Evolutionary conservation across 1,140 invertebrate genomes (phyloP).

Genomic region (Paramacrobiotus metropolitanus): DNA sequence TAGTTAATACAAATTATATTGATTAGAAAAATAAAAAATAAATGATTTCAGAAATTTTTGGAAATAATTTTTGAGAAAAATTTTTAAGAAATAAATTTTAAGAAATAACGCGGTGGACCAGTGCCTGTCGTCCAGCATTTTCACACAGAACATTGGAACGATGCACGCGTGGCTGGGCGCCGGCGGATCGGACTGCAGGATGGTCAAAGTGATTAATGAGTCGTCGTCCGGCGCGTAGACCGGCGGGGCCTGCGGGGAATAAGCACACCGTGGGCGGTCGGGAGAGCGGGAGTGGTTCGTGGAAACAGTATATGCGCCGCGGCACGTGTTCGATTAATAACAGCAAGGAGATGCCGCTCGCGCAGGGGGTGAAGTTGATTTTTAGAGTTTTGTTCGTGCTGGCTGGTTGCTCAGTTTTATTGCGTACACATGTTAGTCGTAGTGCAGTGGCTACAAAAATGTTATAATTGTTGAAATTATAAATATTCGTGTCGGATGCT

Average conservation of each 20-base stretch:
- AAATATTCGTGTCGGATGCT: too few relatives aligned
- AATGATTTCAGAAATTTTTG: too few relatives aligned
- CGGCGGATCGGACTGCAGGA: conserved; percentile 73
- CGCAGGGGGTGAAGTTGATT: conserved; percentile 31
- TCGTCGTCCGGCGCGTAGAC: conserved; percentile 96
- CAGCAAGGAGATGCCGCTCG: conserved; percentile 27
- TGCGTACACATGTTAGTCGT: too few relatives aligned
- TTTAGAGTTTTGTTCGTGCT: too few relatives aligned
- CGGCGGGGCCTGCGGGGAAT: conserved; percentile 75
- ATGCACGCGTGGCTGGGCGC: conserved; percentile 61
- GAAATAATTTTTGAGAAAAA: too few relatives aligned
- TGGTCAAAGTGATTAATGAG: conserved; percentile 85
- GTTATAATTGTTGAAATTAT: too few relatives aligned
- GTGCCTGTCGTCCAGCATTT: conserved; percentile 80
- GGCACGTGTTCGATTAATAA: conserved; percentile 31
- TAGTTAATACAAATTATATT: too few relatives aligned
- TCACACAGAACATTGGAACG: conserved; percentile 62
- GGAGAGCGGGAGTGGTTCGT: conserved; percentile 30
- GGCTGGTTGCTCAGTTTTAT: too few relatives aligned
- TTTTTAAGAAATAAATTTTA: too few relatives aligned
- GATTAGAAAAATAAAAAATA: too few relatives aligned
- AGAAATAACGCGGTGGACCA: conserved; percentile 91
- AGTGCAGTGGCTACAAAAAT: too few relatives aligned
- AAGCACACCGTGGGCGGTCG: conserved; percentile 32
- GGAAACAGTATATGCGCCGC: conserved; percentile 30